These are phyloP conservation scores for Tyto alba DNA, from an alignment of 2,113 vertebrate genomes.

Conservation along the genomic window DNA sequence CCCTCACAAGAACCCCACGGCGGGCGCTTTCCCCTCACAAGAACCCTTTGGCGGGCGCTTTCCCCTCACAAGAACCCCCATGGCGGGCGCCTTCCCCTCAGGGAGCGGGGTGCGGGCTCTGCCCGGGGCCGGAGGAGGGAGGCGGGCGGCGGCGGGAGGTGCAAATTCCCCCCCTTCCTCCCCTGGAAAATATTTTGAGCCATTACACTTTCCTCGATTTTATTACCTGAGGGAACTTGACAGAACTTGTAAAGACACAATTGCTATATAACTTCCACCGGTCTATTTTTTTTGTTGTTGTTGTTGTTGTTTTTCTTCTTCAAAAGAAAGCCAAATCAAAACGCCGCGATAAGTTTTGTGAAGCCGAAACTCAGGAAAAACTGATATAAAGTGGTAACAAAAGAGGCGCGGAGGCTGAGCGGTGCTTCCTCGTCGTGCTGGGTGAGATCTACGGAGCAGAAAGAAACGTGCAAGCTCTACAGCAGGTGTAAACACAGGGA, in stretches of 20 bases:
- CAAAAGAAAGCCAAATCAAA: not conserved
- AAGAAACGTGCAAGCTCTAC: not conserved
- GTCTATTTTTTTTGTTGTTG: not conserved
- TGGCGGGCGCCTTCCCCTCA: too few relatives aligned
- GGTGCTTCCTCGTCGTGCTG: not conserved
- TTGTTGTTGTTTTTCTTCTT: not conserved
- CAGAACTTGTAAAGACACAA: conserved; percentile 21
- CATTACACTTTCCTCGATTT: conserved; percentile 11
- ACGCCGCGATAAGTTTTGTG: not conserved
- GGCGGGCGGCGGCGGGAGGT: too few relatives aligned
- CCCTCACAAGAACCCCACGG: not conserved
- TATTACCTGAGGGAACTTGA: conserved; percentile 44
- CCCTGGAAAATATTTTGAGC: not conserved
- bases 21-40: too few relatives aligned
- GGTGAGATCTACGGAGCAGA: not conserved
- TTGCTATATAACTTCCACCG: not conserved
- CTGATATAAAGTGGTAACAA: not conserved
- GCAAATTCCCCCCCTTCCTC: not conserved
- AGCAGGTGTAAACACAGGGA: not conserved
- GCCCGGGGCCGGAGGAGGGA: not conserved
- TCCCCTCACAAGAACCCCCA: too few relatives aligned
- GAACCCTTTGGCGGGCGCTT: too few relatives aligned
- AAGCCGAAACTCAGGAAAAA: not conserved
- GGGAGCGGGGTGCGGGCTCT: not conserved
- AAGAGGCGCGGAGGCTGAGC: not conserved